Evolutionary conservation across 2,113 vertebrate genomes (phyloP).

Genomic region (Peromyscus polionotus): DNA sequence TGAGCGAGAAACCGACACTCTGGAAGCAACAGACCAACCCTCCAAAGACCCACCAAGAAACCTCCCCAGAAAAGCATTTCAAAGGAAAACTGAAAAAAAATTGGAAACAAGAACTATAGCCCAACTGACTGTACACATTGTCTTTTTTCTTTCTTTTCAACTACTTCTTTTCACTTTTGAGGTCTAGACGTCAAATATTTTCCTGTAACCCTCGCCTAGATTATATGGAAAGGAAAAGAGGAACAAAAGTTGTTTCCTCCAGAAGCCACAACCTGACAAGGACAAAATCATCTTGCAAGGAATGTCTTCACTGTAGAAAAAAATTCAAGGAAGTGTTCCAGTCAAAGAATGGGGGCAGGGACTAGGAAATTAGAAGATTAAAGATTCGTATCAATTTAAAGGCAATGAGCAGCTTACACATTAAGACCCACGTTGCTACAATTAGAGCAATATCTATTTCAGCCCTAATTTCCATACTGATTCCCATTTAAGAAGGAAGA

Average conservation of each 20-base stretch:
- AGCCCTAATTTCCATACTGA: conserved; percentile 54
- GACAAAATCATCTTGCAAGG: conserved; percentile 69
- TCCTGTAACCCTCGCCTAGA: conserved; percentile 38
- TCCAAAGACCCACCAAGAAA: conserved; percentile 58
- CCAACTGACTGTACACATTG: not conserved
- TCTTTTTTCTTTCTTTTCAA: conserved; percentile 61
- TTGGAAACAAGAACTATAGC: conserved; percentile 7
- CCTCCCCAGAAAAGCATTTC: conserved; percentile 14
- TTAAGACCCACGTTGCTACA: conserved; percentile 36
- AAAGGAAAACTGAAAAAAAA: conserved; percentile 49
- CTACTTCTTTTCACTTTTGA: conserved; percentile 45
- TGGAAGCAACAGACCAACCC: conserved; percentile 53
- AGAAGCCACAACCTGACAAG: conserved; percentile 68
- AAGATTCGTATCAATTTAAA: conserved; percentile 54
- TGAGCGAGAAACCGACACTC: conserved; percentile 70
- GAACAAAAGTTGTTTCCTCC: conserved; percentile 72
- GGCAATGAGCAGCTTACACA: conserved; percentile 53
- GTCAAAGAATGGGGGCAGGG: not conserved
- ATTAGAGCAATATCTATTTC: conserved; percentile 44
- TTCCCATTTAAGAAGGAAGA: conserved; percentile 47
- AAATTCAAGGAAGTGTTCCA: conserved; percentile 63
- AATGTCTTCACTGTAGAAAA: conserved; percentile 59
- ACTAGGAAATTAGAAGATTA: not conserved
- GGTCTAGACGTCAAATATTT: conserved; percentile 33
- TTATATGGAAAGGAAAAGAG: conserved; percentile 52